Conservation (phyloP, 2,113 vertebrate genomes). For the Sprattus sprattus region DNA sequence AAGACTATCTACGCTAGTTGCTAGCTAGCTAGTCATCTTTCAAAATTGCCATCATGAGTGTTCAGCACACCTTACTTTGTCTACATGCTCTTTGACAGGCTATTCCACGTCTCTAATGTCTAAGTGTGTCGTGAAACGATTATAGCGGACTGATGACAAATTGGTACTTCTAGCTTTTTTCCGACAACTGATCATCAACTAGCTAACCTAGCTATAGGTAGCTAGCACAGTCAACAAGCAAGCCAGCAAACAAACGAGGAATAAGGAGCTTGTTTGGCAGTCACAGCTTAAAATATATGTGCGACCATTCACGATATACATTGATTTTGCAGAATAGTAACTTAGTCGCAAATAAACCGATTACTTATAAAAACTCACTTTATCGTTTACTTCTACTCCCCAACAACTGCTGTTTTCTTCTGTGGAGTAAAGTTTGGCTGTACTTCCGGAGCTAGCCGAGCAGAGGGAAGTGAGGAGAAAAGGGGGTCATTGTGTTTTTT, state of each 20-base stretch:
- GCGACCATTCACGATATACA: neutral
- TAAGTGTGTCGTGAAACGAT: neutral
- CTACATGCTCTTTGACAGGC: neutral
- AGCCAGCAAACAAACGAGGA: neutral
- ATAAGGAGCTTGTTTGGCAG: neutral
- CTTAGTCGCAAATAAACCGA: neutral
- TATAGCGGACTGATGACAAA: neutral
- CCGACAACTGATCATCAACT: neutral
- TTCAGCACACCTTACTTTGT: neutral
- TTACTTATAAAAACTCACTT: conserved; percentile 62
- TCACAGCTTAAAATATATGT: neutral
- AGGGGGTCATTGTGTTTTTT: neutral
- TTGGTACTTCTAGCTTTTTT: neutral
- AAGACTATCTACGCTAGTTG: neutral
- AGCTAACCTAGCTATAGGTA: neutral
- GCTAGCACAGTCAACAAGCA: neutral
- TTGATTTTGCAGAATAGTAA: neutral
- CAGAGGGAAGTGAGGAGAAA: conserved; percentile 63
- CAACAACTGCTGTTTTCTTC: conserved; percentile 72
- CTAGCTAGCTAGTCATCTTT: conserved; percentile 12
- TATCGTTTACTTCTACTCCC: conserved; percentile 57
- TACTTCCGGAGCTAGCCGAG: conserved; percentile 67
- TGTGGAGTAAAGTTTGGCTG: conserved; percentile 72
- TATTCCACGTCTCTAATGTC: neutral
- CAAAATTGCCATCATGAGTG: neutral